Percentiles rank a stretch among this genome's conserved stretches.
These are phyloP conservation scores for Dicyrtoma fusca DNA, from an alignment of 2,888 invertebrate genomes.

Conservation along the genomic window DNA sequence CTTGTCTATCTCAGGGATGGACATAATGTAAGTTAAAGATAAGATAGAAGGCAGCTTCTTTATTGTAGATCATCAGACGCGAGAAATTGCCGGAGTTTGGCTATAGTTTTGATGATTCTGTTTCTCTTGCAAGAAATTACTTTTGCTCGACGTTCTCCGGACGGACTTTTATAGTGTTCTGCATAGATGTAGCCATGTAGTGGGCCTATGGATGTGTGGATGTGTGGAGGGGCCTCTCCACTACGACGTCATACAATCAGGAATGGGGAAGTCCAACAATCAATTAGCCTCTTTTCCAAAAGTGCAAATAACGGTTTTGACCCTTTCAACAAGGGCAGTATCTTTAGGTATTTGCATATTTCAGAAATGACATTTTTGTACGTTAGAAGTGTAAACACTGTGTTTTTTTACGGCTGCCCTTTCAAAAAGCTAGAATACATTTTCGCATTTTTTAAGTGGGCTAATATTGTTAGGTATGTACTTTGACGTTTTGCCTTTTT, in stretches of 20 bases:
- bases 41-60: slow-evolving; percentile 45
- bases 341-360: too few species aligned
- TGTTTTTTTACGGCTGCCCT: too few species aligned
- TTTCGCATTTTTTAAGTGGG: too few species aligned
- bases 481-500: too few species aligned
- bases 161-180: slow-evolving; percentile 21
- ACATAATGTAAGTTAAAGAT: slow-evolving; percentile 42
- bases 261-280: not conserved
- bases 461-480: too few species aligned
- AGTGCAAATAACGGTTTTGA: not conserved
- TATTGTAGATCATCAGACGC: slow-evolving; percentile 49
- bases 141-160: slow-evolving; percentile 43
- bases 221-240: not conserved
- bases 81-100: slow-evolving; percentile 45
- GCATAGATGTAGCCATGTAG: too few species aligned
- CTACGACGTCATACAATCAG: not conserved
- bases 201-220: not conserved
- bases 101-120: slow-evolving; percentile 50
- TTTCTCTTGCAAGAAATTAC: slow-evolving; percentile 51
- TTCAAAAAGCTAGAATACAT: too few species aligned
- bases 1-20: slow-evolving; percentile 2
- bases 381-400: too few species aligned
- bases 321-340: too few species aligned
- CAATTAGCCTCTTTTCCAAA: too few species aligned
- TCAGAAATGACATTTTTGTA: too few species aligned